A percentile compares a stretch with the other conserved stretches of the same genome.
Conservation (phyloP, 2,797 vertebrate species). For the Centroberyx gerrardi region DNA sequence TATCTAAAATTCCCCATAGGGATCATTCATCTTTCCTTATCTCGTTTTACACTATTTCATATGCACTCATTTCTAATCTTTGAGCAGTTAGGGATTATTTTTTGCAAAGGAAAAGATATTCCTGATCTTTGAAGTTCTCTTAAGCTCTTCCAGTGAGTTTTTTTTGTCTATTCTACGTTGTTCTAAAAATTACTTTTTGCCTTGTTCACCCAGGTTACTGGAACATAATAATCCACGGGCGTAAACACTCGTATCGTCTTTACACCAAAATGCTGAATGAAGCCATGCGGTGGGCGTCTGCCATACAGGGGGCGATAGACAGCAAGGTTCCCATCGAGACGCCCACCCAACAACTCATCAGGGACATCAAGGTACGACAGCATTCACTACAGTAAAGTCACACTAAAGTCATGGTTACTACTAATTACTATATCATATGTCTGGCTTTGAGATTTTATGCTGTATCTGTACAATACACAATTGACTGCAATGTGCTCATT, state of each 20-base stretch:
- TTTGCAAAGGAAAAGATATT: neutral
- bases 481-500: neutral
- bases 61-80: neutral
- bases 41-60: neutral
- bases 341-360: constrained; percentile 94
- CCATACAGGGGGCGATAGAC: constrained; percentile 94
- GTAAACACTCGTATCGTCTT: constrained; percentile 93
- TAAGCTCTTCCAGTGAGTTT: too few species aligned
- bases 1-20: neutral
- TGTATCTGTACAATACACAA: neutral
- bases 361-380: constrained; percentile 91
- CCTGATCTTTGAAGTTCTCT: neutral
- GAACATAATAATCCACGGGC: constrained; percentile 92
- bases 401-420: neutral
- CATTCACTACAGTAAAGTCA: too few species aligned
- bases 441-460: neutral
- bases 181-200: neutral
- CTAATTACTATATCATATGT: neutral
- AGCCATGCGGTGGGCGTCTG: constrained; percentile 93
- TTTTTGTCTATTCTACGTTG: too few species aligned
- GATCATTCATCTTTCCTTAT: neutral
- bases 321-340: constrained; percentile 95
- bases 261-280: constrained; percentile 94
- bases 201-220: constrained; percentile 88
- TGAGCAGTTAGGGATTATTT: neutral